phyloP scores from a whole-genome alignment of 1,140 invertebrate species.

The Listronotus oregonensis region DNA sequence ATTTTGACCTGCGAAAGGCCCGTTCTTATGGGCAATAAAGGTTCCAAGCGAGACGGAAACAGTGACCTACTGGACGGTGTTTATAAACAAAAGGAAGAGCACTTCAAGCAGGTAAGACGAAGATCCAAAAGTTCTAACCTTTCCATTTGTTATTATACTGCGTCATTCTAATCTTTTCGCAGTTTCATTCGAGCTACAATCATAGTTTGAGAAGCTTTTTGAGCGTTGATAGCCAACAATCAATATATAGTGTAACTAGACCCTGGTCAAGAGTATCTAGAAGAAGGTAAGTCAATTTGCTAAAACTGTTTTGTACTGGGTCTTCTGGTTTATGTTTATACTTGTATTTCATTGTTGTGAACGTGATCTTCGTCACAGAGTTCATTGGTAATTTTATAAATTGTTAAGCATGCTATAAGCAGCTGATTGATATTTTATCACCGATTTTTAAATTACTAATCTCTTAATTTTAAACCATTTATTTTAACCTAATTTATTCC shows the following conservation, averaged over 20 bases:
- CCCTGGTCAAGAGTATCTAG: constrained; percentile 42
- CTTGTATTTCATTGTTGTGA: not conserved
- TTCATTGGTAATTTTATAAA: too few species aligned
- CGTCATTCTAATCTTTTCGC: constrained; percentile 38
- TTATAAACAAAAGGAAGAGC: constrained; percentile 39
- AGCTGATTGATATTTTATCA: too few species aligned
- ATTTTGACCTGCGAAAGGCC: constrained; percentile 22
- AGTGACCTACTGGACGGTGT: constrained; percentile 36
- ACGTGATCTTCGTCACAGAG: not conserved
- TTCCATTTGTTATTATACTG: constrained; percentile 40
- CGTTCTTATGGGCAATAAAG: constrained; percentile 48
- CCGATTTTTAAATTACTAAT: too few species aligned
- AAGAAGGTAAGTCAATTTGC: constrained; percentile 40
- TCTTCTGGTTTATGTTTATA: constrained; percentile 1
- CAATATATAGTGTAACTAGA: constrained; percentile 40
- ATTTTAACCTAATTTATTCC: too few species aligned
- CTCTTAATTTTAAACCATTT: too few species aligned
- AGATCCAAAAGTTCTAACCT: constrained; percentile 31
- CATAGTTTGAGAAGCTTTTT: constrained; percentile 42
- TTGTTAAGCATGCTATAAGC: too few species aligned
- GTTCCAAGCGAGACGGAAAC: constrained; percentile 34
- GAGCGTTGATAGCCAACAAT: constrained; percentile 42
- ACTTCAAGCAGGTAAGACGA: constrained; percentile 42
- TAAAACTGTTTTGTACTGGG: too few species aligned
- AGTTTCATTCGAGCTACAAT: constrained; percentile 25